Evolutionary conservation across 2,888 invertebrate species (phyloP).

Genomic region (Eupithecia abbreviata): DNA sequence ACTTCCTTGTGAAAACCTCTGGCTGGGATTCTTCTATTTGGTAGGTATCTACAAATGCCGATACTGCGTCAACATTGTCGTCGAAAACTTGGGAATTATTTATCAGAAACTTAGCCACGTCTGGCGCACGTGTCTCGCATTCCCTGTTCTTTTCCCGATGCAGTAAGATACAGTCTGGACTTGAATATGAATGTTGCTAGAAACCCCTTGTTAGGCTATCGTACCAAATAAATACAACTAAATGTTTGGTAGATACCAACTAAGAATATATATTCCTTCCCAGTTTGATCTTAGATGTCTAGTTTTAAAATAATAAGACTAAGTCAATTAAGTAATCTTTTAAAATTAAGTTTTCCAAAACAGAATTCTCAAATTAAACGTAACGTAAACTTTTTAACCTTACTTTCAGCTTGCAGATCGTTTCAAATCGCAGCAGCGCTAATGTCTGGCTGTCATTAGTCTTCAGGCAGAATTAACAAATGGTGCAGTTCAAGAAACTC

Average conservation of each 20-base stretch:
- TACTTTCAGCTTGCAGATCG: background rate
- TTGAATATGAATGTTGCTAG: constrained; percentile 8
- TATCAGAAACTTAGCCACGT: constrained; percentile 18
- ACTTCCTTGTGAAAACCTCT: background rate
- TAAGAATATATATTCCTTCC: background rate
- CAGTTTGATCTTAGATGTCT: background rate
- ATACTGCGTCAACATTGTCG: constrained; percentile 19
- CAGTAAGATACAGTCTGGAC: constrained; percentile 6
- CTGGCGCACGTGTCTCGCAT: constrained; percentile 19
- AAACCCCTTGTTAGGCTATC: background rate
- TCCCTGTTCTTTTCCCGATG: background rate
- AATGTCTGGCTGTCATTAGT: constrained; percentile 1
- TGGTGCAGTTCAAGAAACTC: constrained; percentile 44
- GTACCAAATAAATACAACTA: background rate
- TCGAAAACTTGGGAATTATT: constrained; percentile 19
- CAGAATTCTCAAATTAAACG: background rate
- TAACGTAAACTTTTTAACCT: background rate
- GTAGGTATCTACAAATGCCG: background rate
- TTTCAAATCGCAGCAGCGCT: background rate
- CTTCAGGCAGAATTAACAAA: background rate
- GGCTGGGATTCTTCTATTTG: background rate
- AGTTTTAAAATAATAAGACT: background rate
- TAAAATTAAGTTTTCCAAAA: background rate
- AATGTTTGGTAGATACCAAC: background rate
- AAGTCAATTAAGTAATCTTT: background rate